Conservation (phyloP, 2,113 vertebrate genomes). For the Hippocampus mohnikei region DNA sequence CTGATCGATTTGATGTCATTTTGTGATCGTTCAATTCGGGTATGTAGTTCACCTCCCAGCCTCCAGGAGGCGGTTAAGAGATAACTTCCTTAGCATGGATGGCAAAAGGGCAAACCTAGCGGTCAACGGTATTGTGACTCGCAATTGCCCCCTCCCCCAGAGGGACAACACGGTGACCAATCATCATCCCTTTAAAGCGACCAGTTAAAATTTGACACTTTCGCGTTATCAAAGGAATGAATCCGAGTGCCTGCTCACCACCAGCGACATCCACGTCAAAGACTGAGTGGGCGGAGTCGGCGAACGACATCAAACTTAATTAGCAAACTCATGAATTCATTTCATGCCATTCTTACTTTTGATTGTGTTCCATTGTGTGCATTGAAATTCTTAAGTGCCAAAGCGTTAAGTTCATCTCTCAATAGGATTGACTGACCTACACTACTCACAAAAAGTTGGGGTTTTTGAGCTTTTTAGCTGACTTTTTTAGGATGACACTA, state of each 20-base stretch:
- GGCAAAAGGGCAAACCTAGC: background rate
- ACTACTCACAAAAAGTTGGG: background rate
- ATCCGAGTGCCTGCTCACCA: background rate
- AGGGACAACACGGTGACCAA: background rate
- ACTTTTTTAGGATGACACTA: background rate
- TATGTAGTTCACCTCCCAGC: background rate
- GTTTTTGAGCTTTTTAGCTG: background rate
- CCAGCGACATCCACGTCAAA: background rate
- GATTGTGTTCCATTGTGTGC: conserved; percentile 3
- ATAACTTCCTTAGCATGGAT: background rate
- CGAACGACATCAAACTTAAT: background rate
- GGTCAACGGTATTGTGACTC: background rate
- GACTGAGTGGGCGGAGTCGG: background rate
- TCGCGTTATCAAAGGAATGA: background rate
- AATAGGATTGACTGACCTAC: background rate
- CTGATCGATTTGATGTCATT: background rate
- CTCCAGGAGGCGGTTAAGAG: background rate
- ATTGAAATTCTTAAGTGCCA: conserved; percentile 2
- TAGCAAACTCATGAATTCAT: background rate
- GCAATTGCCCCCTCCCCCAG: background rate
- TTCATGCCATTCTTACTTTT: background rate
- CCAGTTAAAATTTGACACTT: background rate
- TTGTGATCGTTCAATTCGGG: background rate
- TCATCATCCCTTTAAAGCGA: background rate
- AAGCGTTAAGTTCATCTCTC: background rate